Evolutionary conservation across 1,140 invertebrate species (phyloP).

Genomic region (Monochamus saltuarius): DNA sequence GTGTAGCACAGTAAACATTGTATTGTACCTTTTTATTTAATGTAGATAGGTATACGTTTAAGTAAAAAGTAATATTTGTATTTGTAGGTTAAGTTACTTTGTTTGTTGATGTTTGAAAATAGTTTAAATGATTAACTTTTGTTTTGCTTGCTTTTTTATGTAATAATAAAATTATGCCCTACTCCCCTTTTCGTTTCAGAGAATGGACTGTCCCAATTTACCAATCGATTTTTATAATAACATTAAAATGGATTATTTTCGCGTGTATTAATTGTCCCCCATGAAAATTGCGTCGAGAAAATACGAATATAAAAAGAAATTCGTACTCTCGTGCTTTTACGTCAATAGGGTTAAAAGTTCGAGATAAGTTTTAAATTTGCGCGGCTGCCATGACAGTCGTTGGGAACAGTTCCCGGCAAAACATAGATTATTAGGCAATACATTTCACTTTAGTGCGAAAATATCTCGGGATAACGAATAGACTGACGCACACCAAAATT

Average conservation of each 20-base stretch:
- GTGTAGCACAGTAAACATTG: too few species aligned
- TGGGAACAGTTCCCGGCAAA: constrained; percentile 34
- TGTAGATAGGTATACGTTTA: neutral
- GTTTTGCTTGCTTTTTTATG: neutral
- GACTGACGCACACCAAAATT: constrained; percentile 23
- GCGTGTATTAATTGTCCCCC: neutral
- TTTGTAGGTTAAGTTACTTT: neutral
- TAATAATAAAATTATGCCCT: constrained; percentile 2
- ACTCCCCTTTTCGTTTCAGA: constrained; percentile 13
- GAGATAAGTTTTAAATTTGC: constrained; percentile 13
- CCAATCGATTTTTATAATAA: constrained; percentile 18
- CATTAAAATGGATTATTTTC: neutral
- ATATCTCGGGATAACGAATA: constrained; percentile 1
- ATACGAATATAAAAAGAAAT: too few species aligned
- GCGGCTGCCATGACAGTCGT: constrained; percentile 40
- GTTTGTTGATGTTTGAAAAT: too few species aligned
- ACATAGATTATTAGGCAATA: constrained; percentile 13
- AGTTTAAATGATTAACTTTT: neutral
- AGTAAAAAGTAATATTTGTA: neutral
- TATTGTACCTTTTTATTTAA: neutral
- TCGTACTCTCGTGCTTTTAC: too few species aligned
- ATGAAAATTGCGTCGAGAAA: neutral
- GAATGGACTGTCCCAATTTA: constrained; percentile 20
- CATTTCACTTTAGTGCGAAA: constrained; percentile 8
- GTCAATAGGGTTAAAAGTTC: neutral